These are phyloP conservation scores for Hypocryptadius cinnamomeus DNA, from an alignment of 2,113 vertebrate genomes.

Conservation along the genomic window DNA sequence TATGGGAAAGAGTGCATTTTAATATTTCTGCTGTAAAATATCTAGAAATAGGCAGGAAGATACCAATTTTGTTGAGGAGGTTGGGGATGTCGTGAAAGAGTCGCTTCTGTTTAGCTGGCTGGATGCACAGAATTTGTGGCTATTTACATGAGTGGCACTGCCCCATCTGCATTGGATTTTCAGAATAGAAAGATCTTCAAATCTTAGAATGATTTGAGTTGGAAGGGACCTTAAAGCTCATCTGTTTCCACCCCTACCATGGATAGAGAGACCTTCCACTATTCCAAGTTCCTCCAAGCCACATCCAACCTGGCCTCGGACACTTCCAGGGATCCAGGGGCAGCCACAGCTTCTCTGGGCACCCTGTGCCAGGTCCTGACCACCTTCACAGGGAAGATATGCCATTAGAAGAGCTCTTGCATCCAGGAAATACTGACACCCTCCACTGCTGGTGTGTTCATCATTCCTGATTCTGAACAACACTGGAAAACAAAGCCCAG, in stretches of 20 bases:
- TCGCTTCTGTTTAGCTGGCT: not conserved
- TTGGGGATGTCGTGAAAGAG: not conserved
- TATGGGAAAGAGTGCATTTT: not conserved
- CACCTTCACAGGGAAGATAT: not conserved
- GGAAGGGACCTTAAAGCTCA: not conserved
- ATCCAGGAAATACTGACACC: slow-evolving; percentile 3
- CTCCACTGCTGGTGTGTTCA: not conserved
- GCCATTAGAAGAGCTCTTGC: not conserved
- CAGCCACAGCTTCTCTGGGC: not conserved
- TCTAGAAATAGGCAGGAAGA: not conserved
- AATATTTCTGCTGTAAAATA: not conserved
- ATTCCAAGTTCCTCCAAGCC: rapidly evolving
- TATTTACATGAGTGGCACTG: not conserved
- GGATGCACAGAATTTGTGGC: not conserved
- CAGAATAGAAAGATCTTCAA: not conserved
- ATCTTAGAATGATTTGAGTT: not conserved
- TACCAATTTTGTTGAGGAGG: not conserved
- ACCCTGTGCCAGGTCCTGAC: rapidly evolving
- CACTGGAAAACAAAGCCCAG: not conserved
- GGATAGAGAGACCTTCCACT: too few relatives aligned
- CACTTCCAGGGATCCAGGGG: not conserved
- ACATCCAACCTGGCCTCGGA: rapidly evolving
- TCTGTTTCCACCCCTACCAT: not conserved
- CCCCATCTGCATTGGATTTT: not conserved
- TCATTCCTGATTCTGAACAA: not conserved